phyloP scores from a whole-genome alignment of 2,888 invertebrate genomes.

The Himalopsyche japonica region DNA sequence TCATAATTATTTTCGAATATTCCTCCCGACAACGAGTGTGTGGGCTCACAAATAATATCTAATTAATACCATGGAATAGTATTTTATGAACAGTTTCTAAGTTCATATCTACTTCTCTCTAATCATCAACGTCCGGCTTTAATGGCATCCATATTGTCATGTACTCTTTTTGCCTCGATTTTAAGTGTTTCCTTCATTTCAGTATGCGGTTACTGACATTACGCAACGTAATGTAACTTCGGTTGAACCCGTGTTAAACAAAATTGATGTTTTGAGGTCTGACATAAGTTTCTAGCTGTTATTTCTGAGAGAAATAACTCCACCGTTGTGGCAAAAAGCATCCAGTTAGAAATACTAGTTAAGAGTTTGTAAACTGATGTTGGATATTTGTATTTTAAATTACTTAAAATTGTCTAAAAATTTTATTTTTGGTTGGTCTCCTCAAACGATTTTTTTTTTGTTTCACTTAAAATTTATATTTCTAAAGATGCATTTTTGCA shows the following conservation, averaged over 20 bases:
- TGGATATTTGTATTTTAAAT: too few species aligned
- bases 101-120: slow-evolving; percentile 5
- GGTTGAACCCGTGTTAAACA: neutral
- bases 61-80: neutral
- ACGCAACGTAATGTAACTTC: neutral
- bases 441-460: too few species aligned
- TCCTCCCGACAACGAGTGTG: neutral
- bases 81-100: neutral
- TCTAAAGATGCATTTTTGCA: too few species aligned
- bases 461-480: too few species aligned
- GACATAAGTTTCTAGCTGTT: too few species aligned
- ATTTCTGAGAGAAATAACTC: too few species aligned
- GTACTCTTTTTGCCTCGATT: slow-evolving; percentile 4
- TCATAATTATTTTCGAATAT: neutral
- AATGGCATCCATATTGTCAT: slow-evolving; percentile 16
- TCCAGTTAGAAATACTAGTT: too few species aligned
- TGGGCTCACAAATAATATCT: neutral
- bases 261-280: too few species aligned
- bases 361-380: too few species aligned
- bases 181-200: slow-evolving; percentile 10
- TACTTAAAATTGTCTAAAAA: too few species aligned
- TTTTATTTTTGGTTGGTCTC: too few species aligned
- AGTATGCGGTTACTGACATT: slow-evolving; percentile 19
- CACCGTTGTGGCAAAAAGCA: too few species aligned
- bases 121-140: slow-evolving; percentile 27